Evolutionary conservation across 1,140 invertebrate genomes (phyloP), one percentile per base, ranked within the genome.

Genomic region (Magallana gigas): DNA sequence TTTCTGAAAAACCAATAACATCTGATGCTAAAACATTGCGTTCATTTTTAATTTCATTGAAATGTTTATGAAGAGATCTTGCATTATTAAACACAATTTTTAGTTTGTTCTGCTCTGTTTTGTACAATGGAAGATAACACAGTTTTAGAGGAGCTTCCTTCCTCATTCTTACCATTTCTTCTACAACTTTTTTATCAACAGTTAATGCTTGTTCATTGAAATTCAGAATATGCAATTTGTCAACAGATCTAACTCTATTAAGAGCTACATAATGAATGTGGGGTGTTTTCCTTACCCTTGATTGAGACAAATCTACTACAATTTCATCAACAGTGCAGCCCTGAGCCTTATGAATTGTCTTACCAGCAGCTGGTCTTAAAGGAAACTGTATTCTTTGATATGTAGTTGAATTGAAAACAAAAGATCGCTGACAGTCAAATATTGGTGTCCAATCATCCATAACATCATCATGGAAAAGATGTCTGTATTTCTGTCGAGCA

Each of bases 381-480:
- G 84, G 84, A 85, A 85, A 85, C 57, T 85, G 84, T n/a, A 62
- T 84, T 29, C 83, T 57, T 57, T 85, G 60, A 71, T 71, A 85
- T 29, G 84, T 57, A 18, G 60, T 85, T 36, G 23, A 68, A 85
- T 85, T 85, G 29, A 57, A 48, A n/a, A 85, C 14, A 71, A 68
- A 71, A 68, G 18, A 57, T 57, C 36, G 81, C 23, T 83, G 36
- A 56, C 23, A 23, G 23, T 23, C 23, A 23, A 23, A 23, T 23
- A 23, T 23, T 23, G 23, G 23, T 23, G 23, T 23, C 23, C 23
- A 23, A 23, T 23, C 23, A 23, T 23, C 23, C 23, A 23, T 23
- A 23, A 23, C 23, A 23, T 23, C 23, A 23, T 23, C 23, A 23
- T 23, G 23, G 23, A 23, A 23, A 23, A 23, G 23, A 23, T 23